Conservation (phyloP, 2,113 vertebrate species). For the Nansenia antarctica region DNA sequence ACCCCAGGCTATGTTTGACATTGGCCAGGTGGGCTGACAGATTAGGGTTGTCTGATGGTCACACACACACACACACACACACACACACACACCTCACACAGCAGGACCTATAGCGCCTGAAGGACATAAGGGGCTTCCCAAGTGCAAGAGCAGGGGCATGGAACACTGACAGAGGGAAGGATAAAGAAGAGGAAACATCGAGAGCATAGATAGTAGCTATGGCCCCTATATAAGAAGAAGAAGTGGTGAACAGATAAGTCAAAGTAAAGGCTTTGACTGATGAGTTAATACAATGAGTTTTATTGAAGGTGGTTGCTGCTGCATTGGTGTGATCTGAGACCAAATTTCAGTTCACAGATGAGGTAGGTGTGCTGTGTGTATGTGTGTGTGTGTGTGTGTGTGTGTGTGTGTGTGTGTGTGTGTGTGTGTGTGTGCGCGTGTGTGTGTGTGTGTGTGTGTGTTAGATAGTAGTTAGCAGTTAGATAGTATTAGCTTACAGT, state of each 20-base stretch:
- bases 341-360: neutral
- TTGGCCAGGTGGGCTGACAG: neutral
- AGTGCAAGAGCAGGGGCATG: neutral
- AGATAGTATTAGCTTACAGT: neutral
- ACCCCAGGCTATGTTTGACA: neutral
- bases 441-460: too few relatives aligned
- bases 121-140: neutral
- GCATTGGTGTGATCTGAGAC: constrained; percentile 19
- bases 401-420: too few relatives aligned
- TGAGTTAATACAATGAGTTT: constrained; percentile 31
- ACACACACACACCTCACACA: too few relatives aligned
- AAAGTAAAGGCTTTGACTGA: constrained; percentile 7
- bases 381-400: too few relatives aligned
- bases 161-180: neutral
- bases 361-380: neutral
- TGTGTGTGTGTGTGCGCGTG: too few relatives aligned
- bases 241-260: neutral
- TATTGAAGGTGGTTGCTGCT: constrained; percentile 6
- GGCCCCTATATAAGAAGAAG: constrained; percentile 5
- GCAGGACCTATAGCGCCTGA: neutral
- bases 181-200: neutral
- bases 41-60: neutral
- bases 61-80: neutral
- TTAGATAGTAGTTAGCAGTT: too few relatives aligned
- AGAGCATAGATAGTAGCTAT: neutral